Evolutionary conservation across 35 echinoderm and acorn worm genomes (phyloP).

Genomic region (Eucidaris tribuloides): DNA sequence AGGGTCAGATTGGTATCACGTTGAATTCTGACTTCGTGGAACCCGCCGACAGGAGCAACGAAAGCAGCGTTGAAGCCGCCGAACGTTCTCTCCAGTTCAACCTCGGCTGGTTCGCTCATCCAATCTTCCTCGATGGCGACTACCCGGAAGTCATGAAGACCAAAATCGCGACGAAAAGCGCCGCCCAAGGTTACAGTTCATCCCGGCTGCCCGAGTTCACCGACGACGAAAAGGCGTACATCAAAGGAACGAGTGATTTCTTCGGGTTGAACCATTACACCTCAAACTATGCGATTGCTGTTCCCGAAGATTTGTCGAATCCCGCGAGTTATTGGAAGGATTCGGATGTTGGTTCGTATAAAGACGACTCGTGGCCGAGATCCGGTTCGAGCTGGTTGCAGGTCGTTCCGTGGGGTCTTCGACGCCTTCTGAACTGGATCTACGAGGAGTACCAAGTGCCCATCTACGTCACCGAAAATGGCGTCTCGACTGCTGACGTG

Average conservation of each 20-base stretch:
- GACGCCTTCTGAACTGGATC: conserved; percentile 57
- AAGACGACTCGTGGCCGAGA: conserved; percentile 64
- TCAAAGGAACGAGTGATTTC: conserved; percentile 66
- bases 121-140: conserved; percentile 83
- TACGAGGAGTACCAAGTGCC: conserved; percentile 48
- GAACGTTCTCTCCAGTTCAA: conserved; percentile 77
- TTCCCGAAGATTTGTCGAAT: not conserved
- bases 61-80: conserved; percentile 56
- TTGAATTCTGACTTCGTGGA: conserved; percentile 61
- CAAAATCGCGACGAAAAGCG: conserved; percentile 68
- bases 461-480: conserved; percentile 90
- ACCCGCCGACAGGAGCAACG: conserved; percentile 4
- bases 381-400: conserved; percentile 74
- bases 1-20: conserved; percentile 46
- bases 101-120: conserved; percentile 89
- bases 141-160: conserved; percentile 92
- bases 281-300: not conserved
- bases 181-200: conserved; percentile 38
- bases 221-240: conserved; percentile 61
- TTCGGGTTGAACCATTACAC: conserved; percentile 67
- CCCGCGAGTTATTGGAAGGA: not conserved
- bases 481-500: conserved; percentile 54
- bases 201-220: conserved; percentile 85
- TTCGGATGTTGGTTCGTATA: conserved; percentile 50
- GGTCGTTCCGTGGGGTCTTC: conserved; percentile 76